Conservation (phyloP, 2,113 vertebrate genomes). For the Microcebus griseorufus region DNA sequence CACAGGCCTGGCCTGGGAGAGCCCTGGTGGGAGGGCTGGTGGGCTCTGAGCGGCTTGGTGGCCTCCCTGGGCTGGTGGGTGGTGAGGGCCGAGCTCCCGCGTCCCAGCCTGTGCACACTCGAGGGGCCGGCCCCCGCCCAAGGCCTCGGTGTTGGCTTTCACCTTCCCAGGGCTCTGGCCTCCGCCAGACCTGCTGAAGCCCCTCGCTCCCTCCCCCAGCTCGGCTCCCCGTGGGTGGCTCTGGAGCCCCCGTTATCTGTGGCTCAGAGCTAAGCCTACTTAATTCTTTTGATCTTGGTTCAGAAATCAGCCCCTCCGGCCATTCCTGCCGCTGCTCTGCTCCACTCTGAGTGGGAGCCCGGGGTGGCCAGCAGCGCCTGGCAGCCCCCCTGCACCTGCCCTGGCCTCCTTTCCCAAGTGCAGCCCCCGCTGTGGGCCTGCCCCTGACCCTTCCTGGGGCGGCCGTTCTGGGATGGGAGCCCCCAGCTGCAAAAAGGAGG, state of each 20-base stretch:
- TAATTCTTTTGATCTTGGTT: conserved; percentile 68
- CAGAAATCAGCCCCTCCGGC: conserved; percentile 45
- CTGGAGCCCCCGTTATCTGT: not conserved
- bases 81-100: rapidly evolving
- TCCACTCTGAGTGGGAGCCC: not conserved
- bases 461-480: not conserved
- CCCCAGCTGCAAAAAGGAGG: not conserved
- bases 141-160: no score
- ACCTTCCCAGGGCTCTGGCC: not conserved
- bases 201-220: not conserved
- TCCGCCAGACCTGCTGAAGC: not conserved
- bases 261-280: conserved; percentile 51
- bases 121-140: rapidly evolving
- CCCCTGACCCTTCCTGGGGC: rapidly evolving
- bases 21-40: not conserved
- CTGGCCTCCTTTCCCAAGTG: not conserved
- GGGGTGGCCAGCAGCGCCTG: not conserved
- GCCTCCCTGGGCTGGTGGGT: rapidly evolving
- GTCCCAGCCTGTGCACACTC: not conserved
- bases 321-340: not conserved
- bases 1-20: not conserved
- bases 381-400: not conserved
- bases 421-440: not conserved
- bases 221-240: not conserved
- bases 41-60: not conserved